Conservation (phyloP, 2,113 vertebrate genomes). For the Marcusenius ussheri region DNA sequence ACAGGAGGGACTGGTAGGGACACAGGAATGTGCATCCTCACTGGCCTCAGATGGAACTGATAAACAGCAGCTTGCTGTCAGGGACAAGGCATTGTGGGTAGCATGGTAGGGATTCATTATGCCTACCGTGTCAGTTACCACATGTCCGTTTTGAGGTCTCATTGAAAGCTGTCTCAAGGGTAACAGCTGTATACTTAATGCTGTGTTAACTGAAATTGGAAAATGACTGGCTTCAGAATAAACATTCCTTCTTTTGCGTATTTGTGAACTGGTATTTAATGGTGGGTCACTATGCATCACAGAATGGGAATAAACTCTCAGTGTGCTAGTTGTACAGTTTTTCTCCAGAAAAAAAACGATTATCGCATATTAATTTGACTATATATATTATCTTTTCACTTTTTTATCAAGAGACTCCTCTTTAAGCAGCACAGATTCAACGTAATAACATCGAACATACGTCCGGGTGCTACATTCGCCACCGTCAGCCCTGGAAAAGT, state of each 20-base stretch:
- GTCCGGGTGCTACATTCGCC: slow-evolving; percentile 28
- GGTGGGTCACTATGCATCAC: not conserved
- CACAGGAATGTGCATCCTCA: not conserved
- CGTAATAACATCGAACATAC: not conserved
- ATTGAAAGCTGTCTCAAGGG: not conserved
- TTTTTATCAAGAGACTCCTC: not conserved
- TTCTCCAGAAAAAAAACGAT: not conserved
- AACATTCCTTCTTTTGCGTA: not conserved
- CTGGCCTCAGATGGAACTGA: not conserved
- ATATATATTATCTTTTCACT: not conserved
- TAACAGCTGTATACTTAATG: not conserved
- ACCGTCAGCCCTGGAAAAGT: slow-evolving; percentile 60
- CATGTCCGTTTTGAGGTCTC: not conserved
- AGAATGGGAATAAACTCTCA: not conserved
- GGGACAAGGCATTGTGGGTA: slow-evolving; percentile 42
- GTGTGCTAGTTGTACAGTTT: not conserved
- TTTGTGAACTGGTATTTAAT: not conserved
- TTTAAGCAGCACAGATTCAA: slow-evolving; percentile 69
- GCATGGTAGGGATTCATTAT: not conserved
- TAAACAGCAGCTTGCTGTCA: slow-evolving; percentile 66
- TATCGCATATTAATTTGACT: not conserved
- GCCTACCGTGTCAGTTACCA: not conserved
- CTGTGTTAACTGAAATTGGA: not conserved
- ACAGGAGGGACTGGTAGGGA: not conserved
- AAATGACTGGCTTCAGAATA: not conserved